Percentiles rank a stretch among this genome's conserved stretches.
Evolutionary conservation across 2,113 vertebrate genomes (phyloP).

Genomic region (Neodontobutis hainanensis): DNA sequence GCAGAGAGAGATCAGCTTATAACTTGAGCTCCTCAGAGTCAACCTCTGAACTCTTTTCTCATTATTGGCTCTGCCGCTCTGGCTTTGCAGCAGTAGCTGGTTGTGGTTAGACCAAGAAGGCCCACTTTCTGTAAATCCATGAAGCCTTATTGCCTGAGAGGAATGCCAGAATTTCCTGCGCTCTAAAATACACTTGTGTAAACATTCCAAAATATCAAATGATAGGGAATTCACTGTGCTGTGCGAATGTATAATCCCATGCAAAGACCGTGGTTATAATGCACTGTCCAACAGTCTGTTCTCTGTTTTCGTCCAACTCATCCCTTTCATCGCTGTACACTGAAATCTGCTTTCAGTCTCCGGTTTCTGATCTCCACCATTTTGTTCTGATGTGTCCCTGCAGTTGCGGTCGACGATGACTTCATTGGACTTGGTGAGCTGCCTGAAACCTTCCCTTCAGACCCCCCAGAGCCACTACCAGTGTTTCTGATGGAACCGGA

Average conservation of each 20-base stretch:
- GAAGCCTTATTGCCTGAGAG: slow-evolving; percentile 61
- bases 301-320: slow-evolving; percentile 29
- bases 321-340: neutral
- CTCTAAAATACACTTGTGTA: slow-evolving; percentile 77
- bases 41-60: slow-evolving; percentile 67
- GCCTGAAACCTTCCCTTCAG: slow-evolving; percentile 96
- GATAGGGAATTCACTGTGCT: slow-evolving; percentile 68
- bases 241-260: slow-evolving; percentile 59
- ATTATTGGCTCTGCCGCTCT: slow-evolving; percentile 52
- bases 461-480: slow-evolving; percentile 93
- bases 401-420: slow-evolving; percentile 86
- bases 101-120: slow-evolving; percentile 61
- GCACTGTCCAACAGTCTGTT: slow-evolving; percentile 57
- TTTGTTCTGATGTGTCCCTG: slow-evolving; percentile 28
- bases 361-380: slow-evolving; percentile 1
- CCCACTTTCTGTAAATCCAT: slow-evolving; percentile 54
- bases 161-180: slow-evolving; percentile 67
- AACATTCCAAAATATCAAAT: slow-evolving; percentile 76
- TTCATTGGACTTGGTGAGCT: slow-evolving; percentile 90
- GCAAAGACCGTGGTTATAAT: slow-evolving; percentile 59
- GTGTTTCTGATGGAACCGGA: slow-evolving; percentile 95
- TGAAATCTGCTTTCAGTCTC: slow-evolving; percentile 1
- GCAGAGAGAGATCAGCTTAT: slow-evolving; percentile 55
- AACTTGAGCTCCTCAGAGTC: slow-evolving; percentile 62
- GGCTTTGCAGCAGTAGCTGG: slow-evolving; percentile 56